Evolutionary conservation across 1,140 invertebrate genomes (phyloP).

Genomic region (Arion vulgaris): DNA sequence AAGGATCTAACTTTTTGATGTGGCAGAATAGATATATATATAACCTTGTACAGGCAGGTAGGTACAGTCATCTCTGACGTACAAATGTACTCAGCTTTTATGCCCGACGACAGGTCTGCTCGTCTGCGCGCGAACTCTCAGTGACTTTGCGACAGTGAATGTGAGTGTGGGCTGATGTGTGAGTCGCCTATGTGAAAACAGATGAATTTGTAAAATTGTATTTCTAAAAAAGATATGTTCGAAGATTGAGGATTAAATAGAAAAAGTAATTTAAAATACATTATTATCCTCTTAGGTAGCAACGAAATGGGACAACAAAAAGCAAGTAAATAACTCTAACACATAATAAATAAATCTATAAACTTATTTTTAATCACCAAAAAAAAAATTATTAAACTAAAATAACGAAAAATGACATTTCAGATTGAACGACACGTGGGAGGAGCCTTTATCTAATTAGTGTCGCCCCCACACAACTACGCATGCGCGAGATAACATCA

Average conservation of each 20-base stretch:
- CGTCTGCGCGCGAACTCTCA: neutral
- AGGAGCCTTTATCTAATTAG: neutral
- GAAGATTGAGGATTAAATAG: too few species aligned
- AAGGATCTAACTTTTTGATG: neutral
- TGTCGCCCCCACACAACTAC: neutral
- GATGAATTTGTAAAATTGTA: too few species aligned
- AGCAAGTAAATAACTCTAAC: too few species aligned
- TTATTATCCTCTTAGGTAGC: too few species aligned
- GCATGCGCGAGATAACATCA: neutral
- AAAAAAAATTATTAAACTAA: too few species aligned
- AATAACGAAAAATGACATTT: too few species aligned
- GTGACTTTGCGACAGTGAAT: neutral
- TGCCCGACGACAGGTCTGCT: neutral
- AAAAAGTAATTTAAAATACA: too few species aligned
- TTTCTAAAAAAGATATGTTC: too few species aligned
- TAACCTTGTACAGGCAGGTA: neutral
- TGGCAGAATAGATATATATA: neutral
- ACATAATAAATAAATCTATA: too few species aligned
- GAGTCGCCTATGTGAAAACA: neutral
- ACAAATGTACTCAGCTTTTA: neutral
- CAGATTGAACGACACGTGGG: neutral
- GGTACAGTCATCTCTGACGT: neutral
- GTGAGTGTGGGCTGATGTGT: neutral
- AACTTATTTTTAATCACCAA: too few species aligned
- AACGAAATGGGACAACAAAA: too few species aligned